These are phyloP conservation scores for Hafferia zeledoni DNA, from an alignment of 2,797 vertebrate species.

Conservation along the genomic window DNA sequence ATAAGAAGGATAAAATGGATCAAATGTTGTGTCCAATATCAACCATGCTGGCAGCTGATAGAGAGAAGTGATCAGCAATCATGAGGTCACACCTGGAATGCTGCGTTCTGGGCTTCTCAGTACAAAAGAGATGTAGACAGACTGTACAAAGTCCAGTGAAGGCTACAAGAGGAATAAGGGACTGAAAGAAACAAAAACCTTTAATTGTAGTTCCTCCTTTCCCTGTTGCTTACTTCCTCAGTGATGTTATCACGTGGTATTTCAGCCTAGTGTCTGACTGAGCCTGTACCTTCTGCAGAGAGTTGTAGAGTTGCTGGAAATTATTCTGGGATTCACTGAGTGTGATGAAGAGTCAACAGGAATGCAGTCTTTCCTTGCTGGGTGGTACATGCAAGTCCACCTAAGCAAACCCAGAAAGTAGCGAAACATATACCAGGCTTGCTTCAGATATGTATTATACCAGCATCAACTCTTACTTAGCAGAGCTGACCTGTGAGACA, in stretches of 20 bases:
- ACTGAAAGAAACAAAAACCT: not conserved
- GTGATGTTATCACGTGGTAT: not conserved
- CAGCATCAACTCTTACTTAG: not conserved
- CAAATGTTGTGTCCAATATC: not conserved
- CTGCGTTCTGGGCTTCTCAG: not conserved
- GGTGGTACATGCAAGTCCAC: accelerated
- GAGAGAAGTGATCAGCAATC: not conserved
- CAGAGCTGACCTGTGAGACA: not conserved
- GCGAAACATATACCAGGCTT: not conserved
- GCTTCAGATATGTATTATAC: not conserved
- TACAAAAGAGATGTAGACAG: not conserved
- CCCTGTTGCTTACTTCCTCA: not conserved
- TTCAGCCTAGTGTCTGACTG: not conserved
- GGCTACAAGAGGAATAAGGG: not conserved
- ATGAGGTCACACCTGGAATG: not conserved
- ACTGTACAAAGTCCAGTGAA: not conserved
- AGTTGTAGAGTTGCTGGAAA: not conserved
- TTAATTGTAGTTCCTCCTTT: not conserved
- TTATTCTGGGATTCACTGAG: not conserved
- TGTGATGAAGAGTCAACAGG: not conserved
- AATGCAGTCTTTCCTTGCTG: not conserved
- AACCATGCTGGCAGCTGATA: accelerated
- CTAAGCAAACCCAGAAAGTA: not conserved
- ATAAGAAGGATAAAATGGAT: not conserved
- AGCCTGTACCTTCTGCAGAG: not conserved